Evolutionary conservation across 2,113 vertebrate species (phyloP), one percentile per base, ranked within the genome.

Genomic region (Atrichornis clamosus): DNA sequence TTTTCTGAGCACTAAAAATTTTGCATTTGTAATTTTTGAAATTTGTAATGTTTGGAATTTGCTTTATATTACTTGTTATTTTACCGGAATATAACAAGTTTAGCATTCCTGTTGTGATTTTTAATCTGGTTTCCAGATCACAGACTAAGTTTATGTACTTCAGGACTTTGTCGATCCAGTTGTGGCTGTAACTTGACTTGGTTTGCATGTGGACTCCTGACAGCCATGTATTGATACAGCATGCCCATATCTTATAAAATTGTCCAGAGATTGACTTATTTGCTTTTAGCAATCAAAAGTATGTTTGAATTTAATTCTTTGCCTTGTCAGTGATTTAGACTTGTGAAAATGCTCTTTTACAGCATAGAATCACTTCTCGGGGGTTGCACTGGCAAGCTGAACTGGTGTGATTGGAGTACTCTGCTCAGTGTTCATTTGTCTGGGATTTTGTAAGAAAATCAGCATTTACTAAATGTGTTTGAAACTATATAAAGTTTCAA

Each of bases 321-420:
- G 87, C 94, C 72, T 97, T 96, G 62, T 88, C 72, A 83, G 67
- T 97, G 91, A 96, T 96, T 95, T 96, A 96, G 75, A 88, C 77
- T 91, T 96, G 64, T 95, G 83, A 96, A 97, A 94, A 90, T 76
- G 42, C 97, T 95, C 94, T 97, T 72, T 73, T 93, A 87, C 68
- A 93, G 79, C 67, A 17, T 90, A 97, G 92, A 98, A 96, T 97
- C 89, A 94, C 91, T 97, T 93, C 97, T 96, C 56, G 32, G 96
- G 89, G 89, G 96, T 97, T 96, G 97, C 97, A 98, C 96, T 97
- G 97, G 96, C 93, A 97, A 97, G 96, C 92, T 80, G 26, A 77
- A 88, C 60, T 87, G 69, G 46, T 88, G 67, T 91, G 53, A 55
- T 69, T 84, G 87, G 52, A 59, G 35, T 88, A 60, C 50, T 89